A percentile compares a stretch with the other conserved stretches of the same genome.
phyloP scores from a whole-genome alignment of 2,797 vertebrate species.

The Yasuhikotakia modesta region DNA sequence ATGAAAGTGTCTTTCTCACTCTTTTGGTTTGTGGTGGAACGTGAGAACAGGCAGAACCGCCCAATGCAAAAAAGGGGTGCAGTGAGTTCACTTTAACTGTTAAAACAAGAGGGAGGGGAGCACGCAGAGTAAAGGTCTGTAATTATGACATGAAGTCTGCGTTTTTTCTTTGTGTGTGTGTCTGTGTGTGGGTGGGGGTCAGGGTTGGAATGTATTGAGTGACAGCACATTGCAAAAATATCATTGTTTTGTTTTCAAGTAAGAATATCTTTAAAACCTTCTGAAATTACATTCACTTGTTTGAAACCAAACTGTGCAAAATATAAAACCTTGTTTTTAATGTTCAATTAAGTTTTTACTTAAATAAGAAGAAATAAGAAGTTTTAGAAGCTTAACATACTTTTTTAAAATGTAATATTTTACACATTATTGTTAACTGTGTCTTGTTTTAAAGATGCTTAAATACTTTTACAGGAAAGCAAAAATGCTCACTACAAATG shows the following conservation, averaged over 20 bases:
- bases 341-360: too few species aligned
- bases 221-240: slow-evolving; percentile 69
- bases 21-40: neutral
- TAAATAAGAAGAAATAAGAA: too few species aligned
- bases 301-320: neutral
- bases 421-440: neutral
- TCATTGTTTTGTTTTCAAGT: neutral
- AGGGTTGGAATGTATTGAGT: slow-evolving; percentile 81
- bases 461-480: neutral
- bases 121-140: slow-evolving; percentile 56
- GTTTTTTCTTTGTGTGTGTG: slow-evolving; percentile 29
- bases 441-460: neutral
- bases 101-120: slow-evolving; percentile 66
- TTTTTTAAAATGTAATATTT: too few species aligned
- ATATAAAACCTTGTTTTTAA: neutral
- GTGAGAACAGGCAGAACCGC: neutral
- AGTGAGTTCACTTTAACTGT: slow-evolving; percentile 51
- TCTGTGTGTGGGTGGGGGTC: slow-evolving; percentile 61
- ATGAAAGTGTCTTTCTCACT: neutral
- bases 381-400: too few species aligned
- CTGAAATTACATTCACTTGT: neutral
- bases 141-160: slow-evolving; percentile 68
- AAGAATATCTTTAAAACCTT: neutral
- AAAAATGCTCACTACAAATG: slow-evolving; percentile 64
- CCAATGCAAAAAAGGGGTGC: slow-evolving; percentile 6